These are phyloP conservation scores for Leptinotarsa defecta DNA, from an alignment of 1,140 invertebrate species.

Conservation along the genomic window DNA sequence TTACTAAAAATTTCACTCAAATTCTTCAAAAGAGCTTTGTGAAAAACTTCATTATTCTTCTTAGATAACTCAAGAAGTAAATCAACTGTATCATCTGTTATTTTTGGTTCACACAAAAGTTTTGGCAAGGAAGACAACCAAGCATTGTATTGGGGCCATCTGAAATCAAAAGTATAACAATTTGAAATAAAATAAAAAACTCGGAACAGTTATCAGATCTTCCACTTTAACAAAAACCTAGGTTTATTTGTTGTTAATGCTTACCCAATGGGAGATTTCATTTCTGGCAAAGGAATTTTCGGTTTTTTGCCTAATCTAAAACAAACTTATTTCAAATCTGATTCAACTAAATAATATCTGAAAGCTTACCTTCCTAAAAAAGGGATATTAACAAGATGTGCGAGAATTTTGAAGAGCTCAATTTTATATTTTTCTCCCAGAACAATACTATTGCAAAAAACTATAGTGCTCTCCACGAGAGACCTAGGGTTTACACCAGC, in stretches of 20 bases:
- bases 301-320: slow-evolving; percentile 13
- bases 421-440: slow-evolving; percentile 52
- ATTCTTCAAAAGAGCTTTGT: slow-evolving; percentile 34
- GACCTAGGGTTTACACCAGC: slow-evolving; percentile 27
- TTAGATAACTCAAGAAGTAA: slow-evolving; percentile 32
- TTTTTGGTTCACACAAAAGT: slow-evolving; percentile 28
- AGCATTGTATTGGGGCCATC: slow-evolving; percentile 46
- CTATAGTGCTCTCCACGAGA: slow-evolving; percentile 57
- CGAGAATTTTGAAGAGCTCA: slow-evolving; percentile 57
- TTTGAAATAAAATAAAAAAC: not conserved
- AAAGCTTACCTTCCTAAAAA: slow-evolving; percentile 42
- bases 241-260: not conserved
- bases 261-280: not conserved
- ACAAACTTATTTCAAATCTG: slow-evolving; percentile 8
- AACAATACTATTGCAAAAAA: slow-evolving; percentile 55
- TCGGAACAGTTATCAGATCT: not conserved
- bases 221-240: not conserved
- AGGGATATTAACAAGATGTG: slow-evolving; percentile 57
- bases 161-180: not conserved
- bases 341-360: slow-evolving; percentile 45
- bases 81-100: slow-evolving; percentile 24
- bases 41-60: slow-evolving; percentile 33
- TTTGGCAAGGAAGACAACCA: slow-evolving; percentile 55
- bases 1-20: slow-evolving; percentile 58
- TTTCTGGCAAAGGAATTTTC: slow-evolving; percentile 10